Base-by-base conservation (phyloP, 2,113 vertebrate species). In the Amblyornis subalaris region DNA sequence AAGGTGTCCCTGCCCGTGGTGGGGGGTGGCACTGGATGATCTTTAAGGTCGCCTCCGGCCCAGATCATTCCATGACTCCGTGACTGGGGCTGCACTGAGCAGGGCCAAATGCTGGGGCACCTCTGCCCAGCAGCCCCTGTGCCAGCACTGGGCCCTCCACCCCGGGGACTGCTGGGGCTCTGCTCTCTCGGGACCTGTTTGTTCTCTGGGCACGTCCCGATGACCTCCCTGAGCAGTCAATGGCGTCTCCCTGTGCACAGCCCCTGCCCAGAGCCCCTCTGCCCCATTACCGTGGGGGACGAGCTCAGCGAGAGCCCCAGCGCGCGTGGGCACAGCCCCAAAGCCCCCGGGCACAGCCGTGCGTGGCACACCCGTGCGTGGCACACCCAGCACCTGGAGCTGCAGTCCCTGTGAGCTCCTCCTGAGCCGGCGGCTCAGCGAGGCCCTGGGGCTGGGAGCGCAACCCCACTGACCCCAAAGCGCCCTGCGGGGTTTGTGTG, bases 401-500 rank as follows among this genome's bases (percentile, higher is more conserved):
- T n/a, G 19, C 12, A 0, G 3, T 42, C 48, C 8, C 69, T 21
- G 42, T 0, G 22, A 48, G 78, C 73, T 36, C 19, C 42, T 44
- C 35, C 45, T 16, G 50, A 21, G 33, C 84, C 5, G 15, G 26
- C 36, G 2, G 76, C 72, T 67, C 57, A 3, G 33, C 50, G 28
- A 51, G 29, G 3, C 20, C 11, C 33, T 28, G 8, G 0, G 29
- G 16, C 50, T 23, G 28, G 13, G 50, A 61, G 33, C 12, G 40
- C 50, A 35, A 20, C 74, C 6, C 5, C 10, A 17, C 3, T 6
- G 44, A 18, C 10, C n/a, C 1, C 2, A 40, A 26, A 60, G 28
- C 9, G 0, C 4, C 60, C 10, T 45, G 3, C 0, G 50, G 33
- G 6, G 9, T 28, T 4, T 11, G 2, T 18, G 54, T 9, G 40